Evolutionary conservation across 2,888 invertebrate genomes (phyloP).

Genomic region (Formica aserva): DNA sequence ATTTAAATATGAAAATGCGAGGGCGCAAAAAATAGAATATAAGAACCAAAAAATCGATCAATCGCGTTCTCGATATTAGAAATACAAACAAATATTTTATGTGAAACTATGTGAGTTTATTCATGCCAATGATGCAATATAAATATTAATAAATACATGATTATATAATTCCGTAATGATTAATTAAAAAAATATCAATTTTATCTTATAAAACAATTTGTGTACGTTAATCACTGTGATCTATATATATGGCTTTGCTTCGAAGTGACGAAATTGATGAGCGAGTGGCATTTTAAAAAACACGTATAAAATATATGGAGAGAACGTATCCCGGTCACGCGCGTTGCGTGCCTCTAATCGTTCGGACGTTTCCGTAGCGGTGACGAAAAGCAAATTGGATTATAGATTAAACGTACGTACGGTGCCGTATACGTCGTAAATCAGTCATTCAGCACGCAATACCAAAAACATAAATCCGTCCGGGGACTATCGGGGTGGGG

Average conservation of each 20-base stretch:
- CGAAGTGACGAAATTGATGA: constrained; percentile 15
- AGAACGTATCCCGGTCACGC: constrained; percentile 45
- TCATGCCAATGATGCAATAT: background rate
- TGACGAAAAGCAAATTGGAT: constrained; percentile 60
- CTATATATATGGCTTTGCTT: background rate
- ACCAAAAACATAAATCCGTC: constrained; percentile 77
- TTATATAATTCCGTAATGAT: background rate
- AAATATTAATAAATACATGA: background rate
- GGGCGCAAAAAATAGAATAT: background rate
- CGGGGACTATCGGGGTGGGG: background rate
- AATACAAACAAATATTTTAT: background rate
- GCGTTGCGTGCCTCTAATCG: constrained; percentile 49
- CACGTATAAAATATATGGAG: background rate
- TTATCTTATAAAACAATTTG: constrained; percentile 5
- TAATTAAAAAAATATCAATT: background rate
- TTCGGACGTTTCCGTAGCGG: constrained; percentile 39
- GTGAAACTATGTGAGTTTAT: background rate
- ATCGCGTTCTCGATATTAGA: background rate
- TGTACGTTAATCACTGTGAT: background rate
- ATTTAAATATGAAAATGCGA: background rate
- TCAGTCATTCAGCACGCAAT: constrained; percentile 76
- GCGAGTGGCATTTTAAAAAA: background rate
- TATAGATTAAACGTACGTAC: constrained; percentile 55
- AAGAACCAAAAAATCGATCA: background rate
- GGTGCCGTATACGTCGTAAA: constrained; percentile 61